phyloP scores from a whole-genome alignment of 2,888 invertebrate species.

The Scaptomyza reducta region DNA sequence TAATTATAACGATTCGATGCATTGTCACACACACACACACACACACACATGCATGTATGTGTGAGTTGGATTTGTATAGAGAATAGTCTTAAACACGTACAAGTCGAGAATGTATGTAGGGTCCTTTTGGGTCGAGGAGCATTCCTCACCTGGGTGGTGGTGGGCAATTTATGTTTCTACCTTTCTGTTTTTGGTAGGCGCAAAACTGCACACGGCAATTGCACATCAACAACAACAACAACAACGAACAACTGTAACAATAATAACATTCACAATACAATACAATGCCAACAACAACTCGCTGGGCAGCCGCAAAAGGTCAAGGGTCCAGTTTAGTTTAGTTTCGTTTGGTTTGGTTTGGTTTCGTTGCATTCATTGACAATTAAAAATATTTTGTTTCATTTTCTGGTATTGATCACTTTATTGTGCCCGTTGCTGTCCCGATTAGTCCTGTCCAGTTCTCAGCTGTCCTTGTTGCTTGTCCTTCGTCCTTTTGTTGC shows the following conservation, averaged over 20 bases:
- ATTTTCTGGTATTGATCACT: conserved; percentile 67
- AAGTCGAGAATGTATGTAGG: conserved; percentile 51
- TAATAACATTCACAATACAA: conserved; percentile 13
- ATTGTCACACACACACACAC: conserved; percentile 55
- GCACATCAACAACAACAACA: conserved; percentile 40
- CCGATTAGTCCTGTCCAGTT: conserved; percentile 15
- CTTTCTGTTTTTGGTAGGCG: conserved; percentile 29
- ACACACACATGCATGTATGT: conserved; percentile 2
- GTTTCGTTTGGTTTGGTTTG: not conserved
- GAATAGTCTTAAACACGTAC: conserved; percentile 44
- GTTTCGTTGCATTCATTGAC: conserved; percentile 65
- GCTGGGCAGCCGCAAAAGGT: conserved; percentile 64
- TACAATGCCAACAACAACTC: conserved; percentile 25
- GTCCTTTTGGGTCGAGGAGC: conserved; percentile 18
- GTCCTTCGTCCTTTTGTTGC: conserved; percentile 23
- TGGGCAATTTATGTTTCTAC: conserved; percentile 52
- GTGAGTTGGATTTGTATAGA: conserved; percentile 5
- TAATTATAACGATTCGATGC: conserved; percentile 68
- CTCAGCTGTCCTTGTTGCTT: conserved; percentile 28
- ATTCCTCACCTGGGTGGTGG: conserved; percentile 72
- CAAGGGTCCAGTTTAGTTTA: conserved; percentile 43
- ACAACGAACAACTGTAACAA: conserved; percentile 11
- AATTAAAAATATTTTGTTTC: conserved; percentile 62
- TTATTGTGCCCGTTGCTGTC: conserved; percentile 56
- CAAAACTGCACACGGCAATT: conserved; percentile 50